Evolutionary conservation across 2,888 invertebrate genomes (phyloP).

Genomic region (Sinopyrophorus schimmeli): DNA sequence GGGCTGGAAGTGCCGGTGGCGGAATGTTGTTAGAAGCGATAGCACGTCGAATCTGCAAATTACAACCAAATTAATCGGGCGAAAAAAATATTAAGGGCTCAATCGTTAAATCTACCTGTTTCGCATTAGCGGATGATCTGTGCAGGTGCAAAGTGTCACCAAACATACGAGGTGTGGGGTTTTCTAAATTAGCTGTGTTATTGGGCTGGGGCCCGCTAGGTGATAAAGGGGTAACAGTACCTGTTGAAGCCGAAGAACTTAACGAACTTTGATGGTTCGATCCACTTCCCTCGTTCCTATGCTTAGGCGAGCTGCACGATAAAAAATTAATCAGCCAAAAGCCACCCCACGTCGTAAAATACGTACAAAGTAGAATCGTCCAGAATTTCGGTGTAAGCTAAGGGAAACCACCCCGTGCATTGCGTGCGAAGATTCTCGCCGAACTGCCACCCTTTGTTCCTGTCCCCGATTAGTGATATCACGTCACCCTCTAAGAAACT

Average conservation of each 20-base stretch:
- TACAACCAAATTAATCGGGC: background rate
- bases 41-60: constrained; percentile 58
- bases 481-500: constrained; percentile 90
- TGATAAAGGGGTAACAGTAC: constrained; percentile 56
- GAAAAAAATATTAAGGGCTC: background rate
- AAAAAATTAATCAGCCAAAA: background rate
- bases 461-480: constrained; percentile 84
- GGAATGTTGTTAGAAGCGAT: constrained; percentile 65
- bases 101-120: constrained; percentile 54
- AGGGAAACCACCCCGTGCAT: constrained; percentile 92
- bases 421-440: constrained; percentile 94
- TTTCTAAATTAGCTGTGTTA: constrained; percentile 56
- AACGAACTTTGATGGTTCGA: constrained; percentile 52
- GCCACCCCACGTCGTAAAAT: background rate
- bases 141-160: constrained; percentile 66
- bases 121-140: constrained; percentile 58
- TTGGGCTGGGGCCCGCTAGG: constrained; percentile 51
- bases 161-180: constrained; percentile 71
- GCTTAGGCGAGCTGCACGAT: constrained; percentile 36
- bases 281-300: constrained; percentile 41
- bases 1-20: constrained; percentile 74
- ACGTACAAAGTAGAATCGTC: constrained; percentile 68
- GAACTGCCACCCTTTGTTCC: constrained; percentile 95
- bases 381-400: constrained; percentile 87
- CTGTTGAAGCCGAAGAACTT: constrained; percentile 48